Evolutionary conservation across 2,113 vertebrate genomes (phyloP).

Genomic region (Macaca mulatta): DNA sequence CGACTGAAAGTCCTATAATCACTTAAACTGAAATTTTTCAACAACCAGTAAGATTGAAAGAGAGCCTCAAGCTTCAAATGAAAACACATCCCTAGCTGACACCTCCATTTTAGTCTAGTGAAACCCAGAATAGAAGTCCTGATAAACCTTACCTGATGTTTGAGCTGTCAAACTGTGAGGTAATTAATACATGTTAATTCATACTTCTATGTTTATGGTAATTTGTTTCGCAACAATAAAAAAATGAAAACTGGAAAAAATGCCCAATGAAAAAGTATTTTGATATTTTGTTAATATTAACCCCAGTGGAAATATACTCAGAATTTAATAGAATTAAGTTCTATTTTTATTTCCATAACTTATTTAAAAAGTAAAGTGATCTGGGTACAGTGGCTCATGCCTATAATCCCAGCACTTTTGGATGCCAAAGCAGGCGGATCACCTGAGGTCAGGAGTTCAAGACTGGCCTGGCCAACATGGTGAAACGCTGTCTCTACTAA

Average conservation of each 20-base stretch:
- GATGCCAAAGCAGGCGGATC: too few species aligned
- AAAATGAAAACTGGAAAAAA: neutral
- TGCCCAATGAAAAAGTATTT: neutral
- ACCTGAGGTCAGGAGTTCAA: too few species aligned
- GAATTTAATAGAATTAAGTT: neutral
- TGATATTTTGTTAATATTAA: neutral
- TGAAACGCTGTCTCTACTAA: too few species aligned
- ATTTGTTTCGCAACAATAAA: neutral
- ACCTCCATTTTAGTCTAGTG: neutral
- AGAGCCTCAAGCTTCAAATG: neutral
- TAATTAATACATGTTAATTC: neutral
- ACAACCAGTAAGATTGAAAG: neutral
- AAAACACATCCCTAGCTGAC: neutral
- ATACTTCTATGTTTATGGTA: neutral
- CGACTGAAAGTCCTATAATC: neutral
- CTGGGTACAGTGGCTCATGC: fast-evolving
- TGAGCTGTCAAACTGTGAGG: neutral
- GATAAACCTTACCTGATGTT: neutral
- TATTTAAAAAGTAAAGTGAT: neutral
- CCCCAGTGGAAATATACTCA: neutral
- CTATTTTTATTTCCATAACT: neutral
- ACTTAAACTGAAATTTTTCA: neutral
- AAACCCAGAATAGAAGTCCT: neutral
- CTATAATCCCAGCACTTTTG: too few species aligned
- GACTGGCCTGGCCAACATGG: too few species aligned